A percentile compares a stretch with the other conserved stretches of the same genome.
These are phyloP conservation scores for Psittacula echo DNA, from an alignment of 2,797 vertebrate genomes.

Conservation along the genomic window DNA sequence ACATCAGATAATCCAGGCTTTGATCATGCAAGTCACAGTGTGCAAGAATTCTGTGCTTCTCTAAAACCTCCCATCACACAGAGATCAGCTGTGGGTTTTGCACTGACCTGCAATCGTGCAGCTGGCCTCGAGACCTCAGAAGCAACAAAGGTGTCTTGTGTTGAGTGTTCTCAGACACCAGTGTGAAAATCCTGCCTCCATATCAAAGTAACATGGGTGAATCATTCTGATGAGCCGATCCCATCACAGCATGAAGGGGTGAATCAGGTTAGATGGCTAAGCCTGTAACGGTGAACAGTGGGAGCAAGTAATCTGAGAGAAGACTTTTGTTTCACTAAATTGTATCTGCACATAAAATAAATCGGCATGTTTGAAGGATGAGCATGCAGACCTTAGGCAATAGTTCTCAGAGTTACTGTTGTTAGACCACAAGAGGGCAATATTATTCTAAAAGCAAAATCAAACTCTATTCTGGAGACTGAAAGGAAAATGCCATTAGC, in stretches of 20 bases:
- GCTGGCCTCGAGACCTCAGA: not conserved
- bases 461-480: not conserved
- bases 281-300: not conserved
- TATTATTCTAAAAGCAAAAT: not conserved
- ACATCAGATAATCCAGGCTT: slow-evolving; percentile 43
- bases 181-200: not conserved
- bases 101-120: not conserved
- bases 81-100: not conserved
- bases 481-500: not conserved
- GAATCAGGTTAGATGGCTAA: not conserved
- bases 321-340: not conserved
- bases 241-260: fast-evolving
- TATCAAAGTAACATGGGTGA: not conserved
- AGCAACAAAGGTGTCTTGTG: not conserved
- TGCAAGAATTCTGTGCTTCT: not conserved
- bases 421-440: slow-evolving; percentile 59
- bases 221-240: not conserved
- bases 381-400: not conserved
- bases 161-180: not conserved
- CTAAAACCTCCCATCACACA: not conserved
- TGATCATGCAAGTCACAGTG: not conserved
- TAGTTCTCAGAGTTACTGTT: not conserved
- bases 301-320: not conserved
- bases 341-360: not conserved
- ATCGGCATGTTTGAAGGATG: fast-evolving